Percentiles rank a stretch among this genome's conserved stretches.
Evolutionary conservation across 2,113 vertebrate genomes (phyloP).

Genomic region (Megatriorchis doriae): DNA sequence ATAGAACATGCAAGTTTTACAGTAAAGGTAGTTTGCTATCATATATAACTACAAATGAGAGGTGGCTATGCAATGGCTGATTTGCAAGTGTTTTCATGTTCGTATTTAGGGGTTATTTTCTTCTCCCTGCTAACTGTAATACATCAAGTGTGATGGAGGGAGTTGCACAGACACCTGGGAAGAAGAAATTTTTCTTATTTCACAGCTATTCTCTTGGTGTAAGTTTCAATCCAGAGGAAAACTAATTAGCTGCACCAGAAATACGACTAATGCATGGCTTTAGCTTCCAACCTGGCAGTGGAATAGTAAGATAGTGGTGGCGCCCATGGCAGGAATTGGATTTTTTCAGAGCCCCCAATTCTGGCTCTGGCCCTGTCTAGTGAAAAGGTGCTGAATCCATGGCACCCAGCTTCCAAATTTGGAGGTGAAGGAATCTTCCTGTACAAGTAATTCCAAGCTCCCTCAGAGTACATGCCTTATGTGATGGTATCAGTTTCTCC

Average conservation of each 20-base stretch:
- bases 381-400: background rate
- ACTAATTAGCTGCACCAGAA: background rate
- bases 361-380: background rate
- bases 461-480: rapidly evolving
- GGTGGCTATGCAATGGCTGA: background rate
- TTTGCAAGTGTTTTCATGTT: background rate
- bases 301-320: background rate
- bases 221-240: background rate
- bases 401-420: background rate
- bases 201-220: background rate
- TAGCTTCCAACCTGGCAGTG: background rate
- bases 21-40: background rate
- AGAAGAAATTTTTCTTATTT: background rate
- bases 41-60: background rate
- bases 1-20: background rate
- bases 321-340: rapidly evolving
- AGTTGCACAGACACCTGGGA: background rate
- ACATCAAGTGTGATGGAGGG: background rate
- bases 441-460: background rate
- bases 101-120: background rate
- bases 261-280: background rate
- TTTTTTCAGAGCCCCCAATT: background rate
- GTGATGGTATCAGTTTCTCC: background rate
- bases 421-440: background rate
- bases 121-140: background rate